Evolutionary conservation across 2,888 invertebrate species (phyloP).

Genomic region (Hyppa rectilinea): DNA sequence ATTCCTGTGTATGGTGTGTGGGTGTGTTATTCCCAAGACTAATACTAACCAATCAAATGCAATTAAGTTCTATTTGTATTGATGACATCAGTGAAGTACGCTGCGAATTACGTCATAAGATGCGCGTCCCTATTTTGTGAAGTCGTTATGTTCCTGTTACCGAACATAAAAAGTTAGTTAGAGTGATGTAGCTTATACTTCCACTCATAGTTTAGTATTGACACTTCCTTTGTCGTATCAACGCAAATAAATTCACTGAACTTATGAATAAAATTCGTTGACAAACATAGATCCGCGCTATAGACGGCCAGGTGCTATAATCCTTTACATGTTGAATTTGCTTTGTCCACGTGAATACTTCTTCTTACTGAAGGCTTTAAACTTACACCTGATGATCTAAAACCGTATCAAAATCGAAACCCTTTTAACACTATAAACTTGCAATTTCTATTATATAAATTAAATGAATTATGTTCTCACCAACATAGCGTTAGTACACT

Average conservation of each 20-base stretch:
- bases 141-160: neutral
- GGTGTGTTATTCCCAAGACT: neutral
- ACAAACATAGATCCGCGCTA: too few species aligned
- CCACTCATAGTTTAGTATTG: neutral
- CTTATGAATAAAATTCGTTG: too few species aligned
- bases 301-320: neutral
- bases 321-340: neutral
- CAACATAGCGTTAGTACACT: neutral
- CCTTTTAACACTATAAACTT: neutral
- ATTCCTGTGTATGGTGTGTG: neutral
- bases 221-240: neutral
- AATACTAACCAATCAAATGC: neutral
- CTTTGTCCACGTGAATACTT: neutral
- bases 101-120: conserved; percentile 5
- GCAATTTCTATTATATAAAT: neutral
- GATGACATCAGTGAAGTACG: neutral
- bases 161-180: neutral
- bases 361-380: neutral
- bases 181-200: neutral
- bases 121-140: neutral
- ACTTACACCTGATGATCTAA: neutral
- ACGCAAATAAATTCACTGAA: neutral
- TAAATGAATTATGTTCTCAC: conserved; percentile 5
- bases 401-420: neutral
- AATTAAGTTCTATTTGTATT: neutral